These are phyloP conservation scores for Gymnothorax javanicus DNA, from an alignment of 2,797 vertebrate genomes.

Conservation along the genomic window DNA sequence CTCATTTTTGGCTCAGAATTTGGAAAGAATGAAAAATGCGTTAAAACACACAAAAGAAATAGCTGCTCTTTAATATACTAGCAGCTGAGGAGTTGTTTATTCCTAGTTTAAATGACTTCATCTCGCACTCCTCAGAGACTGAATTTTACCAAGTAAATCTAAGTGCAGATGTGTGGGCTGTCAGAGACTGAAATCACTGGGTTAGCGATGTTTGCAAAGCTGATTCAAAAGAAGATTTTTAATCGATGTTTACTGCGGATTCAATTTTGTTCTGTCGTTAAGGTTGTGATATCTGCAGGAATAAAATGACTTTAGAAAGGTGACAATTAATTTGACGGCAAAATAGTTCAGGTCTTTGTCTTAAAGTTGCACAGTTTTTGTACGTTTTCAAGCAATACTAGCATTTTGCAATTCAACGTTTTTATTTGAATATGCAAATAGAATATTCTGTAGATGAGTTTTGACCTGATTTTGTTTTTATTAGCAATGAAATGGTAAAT, in stretches of 20 bases:
- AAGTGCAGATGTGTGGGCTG: background rate
- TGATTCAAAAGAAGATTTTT: background rate
- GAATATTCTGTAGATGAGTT: background rate
- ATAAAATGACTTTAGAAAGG: conserved; percentile 21
- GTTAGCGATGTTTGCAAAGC: conserved; percentile 17
- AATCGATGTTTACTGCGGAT: background rate
- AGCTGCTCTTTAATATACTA: conserved; percentile 8
- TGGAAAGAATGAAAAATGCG: background rate
- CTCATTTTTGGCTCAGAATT: background rate
- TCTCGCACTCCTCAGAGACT: background rate
- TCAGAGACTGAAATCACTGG: background rate
- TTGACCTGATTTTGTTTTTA: background rate
- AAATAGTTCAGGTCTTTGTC: conserved; percentile 34
- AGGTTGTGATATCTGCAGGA: background rate
- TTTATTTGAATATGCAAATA: background rate
- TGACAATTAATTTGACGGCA: conserved; percentile 41
- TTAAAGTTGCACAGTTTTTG: conserved; percentile 11
- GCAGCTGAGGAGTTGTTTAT: background rate
- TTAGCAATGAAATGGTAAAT: background rate
- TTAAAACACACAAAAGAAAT: background rate
- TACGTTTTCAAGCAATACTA: background rate
- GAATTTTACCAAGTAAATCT: conserved; percentile 4
- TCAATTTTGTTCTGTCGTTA: background rate
- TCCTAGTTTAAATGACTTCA: conserved; percentile 9
- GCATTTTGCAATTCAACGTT: background rate